Percentiles rank a stretch among this genome's conserved stretches.
These are phyloP conservation scores for Urosaurus nigricauda DNA, from an alignment of 2,797 vertebrate species.

Conservation along the genomic window DNA sequence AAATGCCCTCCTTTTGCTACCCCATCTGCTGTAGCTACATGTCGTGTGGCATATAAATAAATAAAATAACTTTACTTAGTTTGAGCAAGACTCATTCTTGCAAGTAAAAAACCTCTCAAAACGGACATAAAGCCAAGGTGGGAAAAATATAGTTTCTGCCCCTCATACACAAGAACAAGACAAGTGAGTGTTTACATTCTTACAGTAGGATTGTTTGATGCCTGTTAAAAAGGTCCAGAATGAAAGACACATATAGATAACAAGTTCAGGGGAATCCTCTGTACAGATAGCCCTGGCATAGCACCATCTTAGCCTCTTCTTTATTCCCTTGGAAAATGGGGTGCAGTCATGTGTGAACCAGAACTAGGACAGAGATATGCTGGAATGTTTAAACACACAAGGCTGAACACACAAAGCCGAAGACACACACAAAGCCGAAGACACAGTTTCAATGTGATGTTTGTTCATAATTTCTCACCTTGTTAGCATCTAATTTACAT, in stretches of 20 bases:
- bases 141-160: too few relatives aligned
- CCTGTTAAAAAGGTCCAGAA: not conserved
- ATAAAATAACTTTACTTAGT: too few relatives aligned
- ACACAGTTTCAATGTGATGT: not conserved
- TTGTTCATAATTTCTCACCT: constrained; percentile 79
- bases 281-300: not conserved
- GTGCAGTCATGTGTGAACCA: not conserved
- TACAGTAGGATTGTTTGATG: not conserved
- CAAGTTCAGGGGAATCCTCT: not conserved
- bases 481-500: constrained; percentile 96
- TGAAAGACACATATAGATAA: not conserved
- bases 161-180: too few relatives aligned
- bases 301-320: not conserved
- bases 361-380: not conserved
- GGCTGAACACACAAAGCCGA: not conserved
- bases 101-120: too few relatives aligned
- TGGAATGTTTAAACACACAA: not conserved
- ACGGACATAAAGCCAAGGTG: too few relatives aligned
- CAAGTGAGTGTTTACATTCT: too few relatives aligned
- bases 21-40: too few relatives aligned
- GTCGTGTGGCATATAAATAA: too few relatives aligned
- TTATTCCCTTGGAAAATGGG: not conserved
- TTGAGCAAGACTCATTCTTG: too few relatives aligned
- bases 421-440: not conserved
- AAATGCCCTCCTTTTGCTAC: too few relatives aligned